Conservation (phyloP, 2,888 invertebrate species). For the Diachrysia chrysitis region DNA sequence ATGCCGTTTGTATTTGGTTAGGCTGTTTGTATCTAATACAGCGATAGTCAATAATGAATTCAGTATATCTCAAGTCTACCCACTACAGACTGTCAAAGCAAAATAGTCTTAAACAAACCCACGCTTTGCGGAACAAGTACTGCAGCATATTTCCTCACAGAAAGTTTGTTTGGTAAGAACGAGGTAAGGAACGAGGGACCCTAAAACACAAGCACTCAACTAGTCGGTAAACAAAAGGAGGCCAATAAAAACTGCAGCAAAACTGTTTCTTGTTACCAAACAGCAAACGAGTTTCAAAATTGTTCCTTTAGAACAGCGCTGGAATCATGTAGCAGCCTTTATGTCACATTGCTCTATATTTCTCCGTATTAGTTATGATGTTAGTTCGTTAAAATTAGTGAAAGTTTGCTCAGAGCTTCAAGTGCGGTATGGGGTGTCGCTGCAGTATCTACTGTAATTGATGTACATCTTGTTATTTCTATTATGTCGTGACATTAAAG, state of each 20-base stretch:
- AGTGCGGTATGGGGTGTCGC: background rate
- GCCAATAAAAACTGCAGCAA: constrained; percentile 58
- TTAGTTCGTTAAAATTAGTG: background rate
- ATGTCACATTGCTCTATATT: constrained; percentile 26
- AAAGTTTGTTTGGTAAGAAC: constrained; percentile 7
- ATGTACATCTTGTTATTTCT: background rate
- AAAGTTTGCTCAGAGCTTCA: background rate
- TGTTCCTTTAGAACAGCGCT: constrained; percentile 48
- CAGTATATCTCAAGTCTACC: background rate
- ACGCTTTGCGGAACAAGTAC: background rate
- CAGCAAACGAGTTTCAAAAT: constrained; percentile 58
- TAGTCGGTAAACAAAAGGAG: constrained; percentile 49
- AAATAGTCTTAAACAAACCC: background rate
- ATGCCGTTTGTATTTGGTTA: background rate
- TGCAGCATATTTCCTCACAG: background rate
- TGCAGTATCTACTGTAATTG: background rate
- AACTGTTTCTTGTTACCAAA: constrained; percentile 58
- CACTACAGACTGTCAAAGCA: background rate
- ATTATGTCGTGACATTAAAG: no score
- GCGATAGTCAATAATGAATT: background rate
- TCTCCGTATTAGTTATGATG: background rate
- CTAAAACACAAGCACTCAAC: constrained; percentile 52
- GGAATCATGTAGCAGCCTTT: constrained; percentile 40
- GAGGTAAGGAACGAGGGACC: constrained; percentile 24
- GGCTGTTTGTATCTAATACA: background rate